Conservation (phyloP, 2,797 vertebrate genomes). For the Microchirus variegatus region DNA sequence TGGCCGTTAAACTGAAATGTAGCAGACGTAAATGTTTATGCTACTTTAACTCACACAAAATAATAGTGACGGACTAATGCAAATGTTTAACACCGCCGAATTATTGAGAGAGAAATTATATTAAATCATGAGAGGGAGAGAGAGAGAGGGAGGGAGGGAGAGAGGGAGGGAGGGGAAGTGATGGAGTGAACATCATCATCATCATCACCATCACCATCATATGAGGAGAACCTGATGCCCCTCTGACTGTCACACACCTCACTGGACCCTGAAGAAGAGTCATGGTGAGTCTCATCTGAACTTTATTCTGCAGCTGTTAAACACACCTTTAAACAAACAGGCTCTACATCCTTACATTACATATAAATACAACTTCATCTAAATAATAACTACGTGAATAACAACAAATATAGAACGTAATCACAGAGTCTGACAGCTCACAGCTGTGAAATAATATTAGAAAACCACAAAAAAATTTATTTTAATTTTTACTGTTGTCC, state of each 20-base stretch:
- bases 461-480: no score
- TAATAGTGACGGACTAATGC: no score
- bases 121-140: background rate
- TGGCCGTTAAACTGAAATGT: background rate
- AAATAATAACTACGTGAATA: background rate
- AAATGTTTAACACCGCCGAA: no score
- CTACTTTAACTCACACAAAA: no score
- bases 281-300: constrained; percentile 58
- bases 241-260: constrained; percentile 53
- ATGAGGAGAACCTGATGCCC: constrained; percentile 55
- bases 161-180: constrained; percentile 55
- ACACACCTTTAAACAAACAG: background rate
- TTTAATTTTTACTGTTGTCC: no score
- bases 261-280: constrained; percentile 37
- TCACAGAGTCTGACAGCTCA: background rate
- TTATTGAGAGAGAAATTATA: background rate
- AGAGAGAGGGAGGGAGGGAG: background rate
- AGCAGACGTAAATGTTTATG: background rate
- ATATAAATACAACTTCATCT: background rate
- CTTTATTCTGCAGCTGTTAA: background rate
- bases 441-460: no score
- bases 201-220: background rate
- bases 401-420: background rate
- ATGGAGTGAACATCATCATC: constrained; percentile 61
- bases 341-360: background rate